Percentiles rank a stretch among this genome's conserved stretches.
Evolutionary conservation across 2,113 vertebrate species (phyloP).

Genomic region (Greenwoodochromis staneri): DNA sequence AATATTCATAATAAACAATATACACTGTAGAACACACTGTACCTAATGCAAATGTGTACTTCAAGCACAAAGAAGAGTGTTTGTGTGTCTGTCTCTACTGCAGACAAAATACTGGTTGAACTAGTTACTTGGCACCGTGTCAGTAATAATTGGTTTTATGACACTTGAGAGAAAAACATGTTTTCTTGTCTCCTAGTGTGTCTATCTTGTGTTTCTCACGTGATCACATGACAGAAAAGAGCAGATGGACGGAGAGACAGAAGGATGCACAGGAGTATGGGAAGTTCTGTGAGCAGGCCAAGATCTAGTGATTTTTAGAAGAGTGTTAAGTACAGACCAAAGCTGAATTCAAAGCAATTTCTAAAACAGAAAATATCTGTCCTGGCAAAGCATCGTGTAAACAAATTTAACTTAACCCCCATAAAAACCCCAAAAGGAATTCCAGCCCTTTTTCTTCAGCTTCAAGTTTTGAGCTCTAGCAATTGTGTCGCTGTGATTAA

Average conservation of each 20-base stretch:
- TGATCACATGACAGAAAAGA: neutral
- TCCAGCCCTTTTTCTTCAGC: neutral
- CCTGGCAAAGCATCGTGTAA: neutral
- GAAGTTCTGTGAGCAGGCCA: neutral
- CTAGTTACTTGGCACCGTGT: slow-evolving; percentile 6
- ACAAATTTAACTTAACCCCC: neutral
- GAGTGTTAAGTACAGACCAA: neutral
- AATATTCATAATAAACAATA: neutral
- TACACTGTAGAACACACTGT: neutral
- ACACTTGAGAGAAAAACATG: neutral
- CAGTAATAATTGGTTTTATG: neutral
- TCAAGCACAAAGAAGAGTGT: neutral
- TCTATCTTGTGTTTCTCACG: neutral
- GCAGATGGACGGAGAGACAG: neutral
- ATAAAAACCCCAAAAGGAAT: neutral
- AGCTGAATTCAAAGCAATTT: neutral
- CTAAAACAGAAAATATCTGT: neutral
- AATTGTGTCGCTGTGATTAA: neutral
- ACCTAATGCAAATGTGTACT: neutral
- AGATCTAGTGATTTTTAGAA: fast-evolving
- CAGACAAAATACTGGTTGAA: slow-evolving; percentile 8
- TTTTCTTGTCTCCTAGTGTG: neutral
- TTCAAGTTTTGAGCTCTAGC: neutral
- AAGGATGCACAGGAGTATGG: neutral
- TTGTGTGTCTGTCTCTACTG: neutral